Percentiles rank a stretch among this genome's conserved stretches.
These are phyloP conservation scores for Phenacoccus solenopsis DNA, from an alignment of 1,140 invertebrate genomes.

Conservation along the genomic window DNA sequence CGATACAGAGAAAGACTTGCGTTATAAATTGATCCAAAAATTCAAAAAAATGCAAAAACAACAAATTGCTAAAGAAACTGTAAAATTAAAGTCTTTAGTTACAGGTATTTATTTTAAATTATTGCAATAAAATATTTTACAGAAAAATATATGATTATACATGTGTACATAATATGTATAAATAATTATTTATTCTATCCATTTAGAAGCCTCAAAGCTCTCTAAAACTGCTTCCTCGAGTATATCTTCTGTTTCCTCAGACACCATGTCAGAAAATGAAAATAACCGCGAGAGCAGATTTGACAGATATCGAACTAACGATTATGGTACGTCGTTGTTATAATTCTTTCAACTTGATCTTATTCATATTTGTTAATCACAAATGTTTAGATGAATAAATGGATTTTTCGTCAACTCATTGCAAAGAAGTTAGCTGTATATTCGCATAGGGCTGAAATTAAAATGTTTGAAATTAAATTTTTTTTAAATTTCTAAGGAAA, in stretches of 20 bases:
- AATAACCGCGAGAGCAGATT: neutral
- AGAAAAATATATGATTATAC: too few relatives aligned
- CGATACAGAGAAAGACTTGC: neutral
- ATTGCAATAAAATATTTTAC: neutral
- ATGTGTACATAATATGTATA: too few relatives aligned
- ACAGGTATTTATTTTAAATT: neutral
- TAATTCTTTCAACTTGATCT: neutral
- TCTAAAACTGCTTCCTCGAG: neutral
- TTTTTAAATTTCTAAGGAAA: too few relatives aligned
- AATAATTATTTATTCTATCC: neutral
- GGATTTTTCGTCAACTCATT: neutral
- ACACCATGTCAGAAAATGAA: neutral
- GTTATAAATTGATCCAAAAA: slow-evolving; percentile 2
- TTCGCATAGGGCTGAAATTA: too few relatives aligned
- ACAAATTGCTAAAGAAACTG: neutral
- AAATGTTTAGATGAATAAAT: neutral
- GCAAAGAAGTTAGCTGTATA: too few relatives aligned
- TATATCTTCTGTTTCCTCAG: neutral
- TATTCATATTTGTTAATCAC: neutral
- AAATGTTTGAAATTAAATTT: too few relatives aligned
- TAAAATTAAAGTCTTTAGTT: neutral
- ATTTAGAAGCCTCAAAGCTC: neutral
- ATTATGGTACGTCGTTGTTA: neutral
- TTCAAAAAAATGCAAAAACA: slow-evolving; percentile 11
- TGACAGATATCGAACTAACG: neutral